Conservation (phyloP, 1,140 invertebrate species). For the Caligus rogercresseyi region DNA sequence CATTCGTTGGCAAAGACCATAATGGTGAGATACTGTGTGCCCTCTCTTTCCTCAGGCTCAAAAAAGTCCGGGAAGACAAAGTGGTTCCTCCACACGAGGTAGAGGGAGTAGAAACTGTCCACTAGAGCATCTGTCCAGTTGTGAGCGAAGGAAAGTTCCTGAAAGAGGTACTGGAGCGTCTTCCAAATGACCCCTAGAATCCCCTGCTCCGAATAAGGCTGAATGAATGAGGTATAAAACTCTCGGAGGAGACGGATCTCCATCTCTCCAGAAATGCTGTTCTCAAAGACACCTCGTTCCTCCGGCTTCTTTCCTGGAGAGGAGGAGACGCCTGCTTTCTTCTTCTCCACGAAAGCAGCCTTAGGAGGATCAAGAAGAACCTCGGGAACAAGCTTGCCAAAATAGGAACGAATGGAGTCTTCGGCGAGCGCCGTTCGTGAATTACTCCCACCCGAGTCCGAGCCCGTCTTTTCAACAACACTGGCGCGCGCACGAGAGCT, state of each 20-base stretch:
- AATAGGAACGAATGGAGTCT: neutral
- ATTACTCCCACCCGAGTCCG: neutral
- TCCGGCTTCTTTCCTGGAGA: neutral
- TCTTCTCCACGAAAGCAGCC: neutral
- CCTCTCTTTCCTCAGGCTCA: neutral
- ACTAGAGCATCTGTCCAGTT: neutral
- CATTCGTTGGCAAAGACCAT: neutral
- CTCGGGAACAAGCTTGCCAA: neutral
- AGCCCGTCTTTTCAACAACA: neutral
- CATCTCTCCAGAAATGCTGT: neutral
- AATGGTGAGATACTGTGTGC: neutral
- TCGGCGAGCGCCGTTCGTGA: neutral
- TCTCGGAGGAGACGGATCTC: neutral
- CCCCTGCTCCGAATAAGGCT: neutral
- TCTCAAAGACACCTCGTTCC: neutral
- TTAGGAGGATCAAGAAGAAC: neutral
- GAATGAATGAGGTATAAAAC: neutral
- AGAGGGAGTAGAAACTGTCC: neutral
- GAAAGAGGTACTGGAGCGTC: neutral
- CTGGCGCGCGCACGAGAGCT: neutral
- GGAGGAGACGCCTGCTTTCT: neutral
- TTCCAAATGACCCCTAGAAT: neutral
- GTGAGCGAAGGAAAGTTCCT: neutral
- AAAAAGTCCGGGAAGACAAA: neutral
- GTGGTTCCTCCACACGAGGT: neutral